Base-by-base conservation (phyloP, 2,113 vertebrate genomes). In the Jacana jacana region DNA sequence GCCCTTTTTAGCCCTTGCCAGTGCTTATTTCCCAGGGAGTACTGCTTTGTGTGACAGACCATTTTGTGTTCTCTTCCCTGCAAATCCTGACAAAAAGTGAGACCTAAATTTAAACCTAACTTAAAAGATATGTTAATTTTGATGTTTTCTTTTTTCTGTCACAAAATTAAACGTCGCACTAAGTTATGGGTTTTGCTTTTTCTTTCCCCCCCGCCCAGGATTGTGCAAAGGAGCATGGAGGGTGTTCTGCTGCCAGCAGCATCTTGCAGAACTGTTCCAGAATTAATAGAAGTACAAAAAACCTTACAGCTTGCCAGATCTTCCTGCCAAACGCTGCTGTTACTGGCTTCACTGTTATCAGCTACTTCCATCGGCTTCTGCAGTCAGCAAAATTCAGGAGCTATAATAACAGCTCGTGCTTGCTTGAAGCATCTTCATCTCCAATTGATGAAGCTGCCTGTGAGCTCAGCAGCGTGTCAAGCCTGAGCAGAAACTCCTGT, bases 271-370 rank as follows among this genome's bases (percentile, higher is more conserved):
- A 93, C 46, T 87, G 79, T 66, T 86, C 68, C 76, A 91, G 57
- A 71, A 77, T 17, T 75, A 95, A 81, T 13, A 96, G 91, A 96
- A 86, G 84, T 80, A 89, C 68, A 8, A 97, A 92, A 93, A 95
- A 69, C 17, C 94, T 99, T 24, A 93, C 97, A 27, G 98, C 98
- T 28, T 98, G 95, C 91, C 98, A 98, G 89, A 97, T 99, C 57
- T 72, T 98, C 96, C 94, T 97, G 14, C 98, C 98, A 85, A 94
- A 97, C 13, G 25, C 97, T 37, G 73, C 72, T 85, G 72, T 98
- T 46, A 31, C 93, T 49, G 98, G 98, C 71, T 97, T 96, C 73
- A 98, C 98, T 57, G 98, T 99, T 89, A 93, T 98, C 65, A 94
- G 91, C 86, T 98, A 94, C 70, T 98, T 98, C 75, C 89, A 91